Conservation (phyloP, 2,797 vertebrate species). For the Coluber constrictor region DNA sequence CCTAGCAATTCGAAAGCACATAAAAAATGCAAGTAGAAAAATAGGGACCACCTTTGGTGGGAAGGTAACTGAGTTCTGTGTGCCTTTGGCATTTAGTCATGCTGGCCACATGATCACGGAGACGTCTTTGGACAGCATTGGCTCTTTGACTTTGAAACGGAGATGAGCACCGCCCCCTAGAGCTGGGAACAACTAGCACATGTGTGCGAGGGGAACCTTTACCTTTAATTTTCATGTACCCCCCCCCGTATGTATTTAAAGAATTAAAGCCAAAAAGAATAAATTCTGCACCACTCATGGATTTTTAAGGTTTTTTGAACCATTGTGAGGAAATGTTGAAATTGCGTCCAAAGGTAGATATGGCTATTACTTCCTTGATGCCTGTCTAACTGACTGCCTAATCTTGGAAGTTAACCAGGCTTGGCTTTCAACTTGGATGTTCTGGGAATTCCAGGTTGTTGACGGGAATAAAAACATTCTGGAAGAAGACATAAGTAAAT, state of each 20-base stretch:
- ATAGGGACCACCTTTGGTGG: too few species aligned
- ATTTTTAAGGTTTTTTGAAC: not conserved
- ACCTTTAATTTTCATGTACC: not conserved
- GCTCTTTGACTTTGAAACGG: too few species aligned
- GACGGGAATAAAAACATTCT: not conserved
- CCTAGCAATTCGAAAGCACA: too few species aligned
- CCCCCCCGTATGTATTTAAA: not conserved
- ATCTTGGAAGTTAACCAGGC: not conserved
- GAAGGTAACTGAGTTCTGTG: too few species aligned
- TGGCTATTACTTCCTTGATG: not conserved
- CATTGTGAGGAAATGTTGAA: not conserved
- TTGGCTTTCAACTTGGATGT: not conserved
- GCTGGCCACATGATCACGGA: too few species aligned
- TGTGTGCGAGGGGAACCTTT: too few species aligned
- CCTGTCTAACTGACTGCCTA: not conserved
- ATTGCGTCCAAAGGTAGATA: not conserved
- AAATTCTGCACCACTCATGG: not conserved
- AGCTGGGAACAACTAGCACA: too few species aligned
- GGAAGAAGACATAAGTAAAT: not conserved
- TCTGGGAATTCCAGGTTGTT: not conserved
- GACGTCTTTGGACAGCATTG: too few species aligned
- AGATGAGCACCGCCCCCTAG: too few species aligned
- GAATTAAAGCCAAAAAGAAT: not conserved
- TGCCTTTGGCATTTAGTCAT: too few species aligned
- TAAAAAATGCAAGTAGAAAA: too few species aligned